Evolutionary conservation across 2,888 invertebrate species (phyloP), one percentile per base, ranked within the genome.

Genomic region (Ophraella communa): DNA sequence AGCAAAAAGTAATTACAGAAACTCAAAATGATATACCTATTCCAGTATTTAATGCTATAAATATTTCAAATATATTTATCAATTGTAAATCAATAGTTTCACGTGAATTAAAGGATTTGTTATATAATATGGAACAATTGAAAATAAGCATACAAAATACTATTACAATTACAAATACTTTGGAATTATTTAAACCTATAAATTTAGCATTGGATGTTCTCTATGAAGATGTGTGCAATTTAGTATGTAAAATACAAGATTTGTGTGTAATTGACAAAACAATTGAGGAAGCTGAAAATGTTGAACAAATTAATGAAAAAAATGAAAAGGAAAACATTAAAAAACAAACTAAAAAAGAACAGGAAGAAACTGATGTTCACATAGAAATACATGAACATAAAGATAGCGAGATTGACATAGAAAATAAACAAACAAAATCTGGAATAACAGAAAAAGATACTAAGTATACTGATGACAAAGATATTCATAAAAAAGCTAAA

Each of bases 401-500:
- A 56, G 27, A 49, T 30, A 42, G 54, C 17, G 57, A 52, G 14
- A 5, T 24, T n/a, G 11, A 51, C 1, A 14, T 63, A 20, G 5
- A 49, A 71, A 42, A 53, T 72, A n/a, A n/a, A n/a, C n/a, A n/a
- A n/a, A n/a, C n/a, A n/a, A n/a, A n/a, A n/a, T n/a, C n/a, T n/a
- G n/a, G n/a, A n/a, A n/a, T n/a, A n/a, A n/a, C n/a, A n/a, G 64
- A 63, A 58, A 20, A 62, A 65, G 20, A 64, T 68, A 27, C 64
- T 68, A 61, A 62, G 69, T n/a, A 73, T 72, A 54, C 65, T 65
- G 24, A 60, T 67, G 60, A 27, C 11, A 66, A 67, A 21, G 2
- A 11, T 11, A 47, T 21, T n/a, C 33, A 33, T n/a, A 21, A 21
- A 27, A 66, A 65, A 18, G 66, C 68, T 65, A 57, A 14, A 53